These are phyloP conservation scores for Hoplodrina blanda DNA, from an alignment of 2,888 invertebrate species.

Conservation along the genomic window DNA sequence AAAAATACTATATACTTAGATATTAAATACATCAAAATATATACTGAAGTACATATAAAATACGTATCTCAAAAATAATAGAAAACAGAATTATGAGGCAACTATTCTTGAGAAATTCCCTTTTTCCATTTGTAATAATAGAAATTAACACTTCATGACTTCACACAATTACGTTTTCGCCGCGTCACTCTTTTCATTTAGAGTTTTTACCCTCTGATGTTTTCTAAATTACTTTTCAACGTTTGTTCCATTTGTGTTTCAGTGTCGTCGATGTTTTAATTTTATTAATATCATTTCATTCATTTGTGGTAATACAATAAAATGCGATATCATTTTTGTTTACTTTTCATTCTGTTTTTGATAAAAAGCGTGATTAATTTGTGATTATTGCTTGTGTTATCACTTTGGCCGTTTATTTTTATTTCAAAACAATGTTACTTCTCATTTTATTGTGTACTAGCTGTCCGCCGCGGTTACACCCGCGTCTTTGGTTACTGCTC, in stretches of 20 bases:
- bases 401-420: neutral
- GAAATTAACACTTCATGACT: constrained; percentile 83
- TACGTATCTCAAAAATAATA: too few relatives aligned
- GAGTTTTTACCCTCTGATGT: constrained; percentile 74
- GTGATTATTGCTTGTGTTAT: constrained; percentile 8
- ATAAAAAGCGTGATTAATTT: neutral
- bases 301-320: constrained; percentile 33
- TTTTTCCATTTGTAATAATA: constrained; percentile 70
- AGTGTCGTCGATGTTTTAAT: constrained; percentile 35
- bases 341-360: constrained; percentile 6
- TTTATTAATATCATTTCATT: constrained; percentile 27
- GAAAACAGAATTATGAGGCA: too few relatives aligned
- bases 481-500: too few relatives aligned
- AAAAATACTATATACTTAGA: too few relatives aligned
- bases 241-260: constrained; percentile 71
- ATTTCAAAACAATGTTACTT: neutral
- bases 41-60: too few relatives aligned
- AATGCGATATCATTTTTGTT: constrained; percentile 36
- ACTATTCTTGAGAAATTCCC: constrained; percentile 48
- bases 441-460: neutral
- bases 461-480: too few relatives aligned
- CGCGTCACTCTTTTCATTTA: constrained; percentile 81
- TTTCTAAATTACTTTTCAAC: constrained; percentile 78
- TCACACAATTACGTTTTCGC: constrained; percentile 78
- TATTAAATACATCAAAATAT: too few relatives aligned